Evolutionary conservation across 2,888 invertebrate species (phyloP), one percentile per base, ranked within the genome.

Genomic region (Petrolisthes manimaculis): DNA sequence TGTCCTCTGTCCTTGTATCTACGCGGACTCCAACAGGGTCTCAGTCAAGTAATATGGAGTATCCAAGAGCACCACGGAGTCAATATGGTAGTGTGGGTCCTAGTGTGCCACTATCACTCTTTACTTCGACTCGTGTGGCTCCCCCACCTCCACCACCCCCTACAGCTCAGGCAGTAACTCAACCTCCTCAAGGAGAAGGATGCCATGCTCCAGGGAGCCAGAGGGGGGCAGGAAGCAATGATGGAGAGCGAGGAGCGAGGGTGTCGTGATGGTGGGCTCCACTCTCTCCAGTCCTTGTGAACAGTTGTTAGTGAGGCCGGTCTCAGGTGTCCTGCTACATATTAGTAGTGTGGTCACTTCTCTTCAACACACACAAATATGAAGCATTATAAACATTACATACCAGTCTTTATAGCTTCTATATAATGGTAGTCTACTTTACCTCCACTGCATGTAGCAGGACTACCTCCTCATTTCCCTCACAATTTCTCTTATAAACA

Each of bases 231-330:
- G 71, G 61, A 18, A 18, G 71, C 21, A n/a, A 4, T 6, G 71
- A n/a, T 6, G 71, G 71, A 21, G 71, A 71, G 71, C 71, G 21
- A 21, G 71, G 71, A n/a, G 71, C 71, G 1, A 71, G 71, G 71
- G 71, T 71, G 71, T 88, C 88, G 88, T 88, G 88, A 88, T 88
- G 88, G 88, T 80, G 80, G 88, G 88, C 80, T n/a, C 71, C 14
- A 14, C 71, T 61, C 24, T 82, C 61, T 78, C 78, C 18, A 71
- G 71, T n/a, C 71, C 71, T 21, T 18, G 71, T 71, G n/a, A 71
- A 6, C 71, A 71, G n/a, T 71, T 71, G 71, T 71, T 71, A n/a
- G 71, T 71, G 71, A 71, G 71, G 71, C 71, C 21, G 71, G 71
- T 37, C 37, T 37, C 37, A 37, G 37, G 37, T 37, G 37, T 37